Percentiles rank a stretch among this genome's conserved stretches.
These are phyloP conservation scores for Mus minutoides DNA, from an alignment of 2,797 vertebrate genomes.

Conservation along the genomic window DNA sequence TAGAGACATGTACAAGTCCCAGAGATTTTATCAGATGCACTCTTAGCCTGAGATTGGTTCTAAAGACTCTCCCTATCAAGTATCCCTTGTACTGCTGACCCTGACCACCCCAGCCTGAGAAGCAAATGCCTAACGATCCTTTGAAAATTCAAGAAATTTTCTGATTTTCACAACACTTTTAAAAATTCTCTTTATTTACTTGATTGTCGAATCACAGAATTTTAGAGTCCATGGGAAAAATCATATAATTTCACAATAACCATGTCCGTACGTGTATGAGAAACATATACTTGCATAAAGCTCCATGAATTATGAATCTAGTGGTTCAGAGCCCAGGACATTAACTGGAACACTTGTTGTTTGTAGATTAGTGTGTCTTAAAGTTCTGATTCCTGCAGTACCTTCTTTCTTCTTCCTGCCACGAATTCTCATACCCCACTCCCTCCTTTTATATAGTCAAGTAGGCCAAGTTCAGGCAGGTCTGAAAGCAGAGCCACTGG, in stretches of 20 bases:
- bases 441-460: not conserved
- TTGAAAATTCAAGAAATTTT: slow-evolving; percentile 2
- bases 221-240: not conserved
- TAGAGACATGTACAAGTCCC: not conserved
- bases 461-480: not conserved
- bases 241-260: slow-evolving; percentile 6
- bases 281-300: not conserved
- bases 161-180: not conserved
- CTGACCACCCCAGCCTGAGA: not conserved
- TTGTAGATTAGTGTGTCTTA: not conserved
- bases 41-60: not conserved
- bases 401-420: not conserved
- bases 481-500: not conserved
- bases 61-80: not conserved
- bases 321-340: not conserved
- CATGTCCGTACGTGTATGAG: not conserved
- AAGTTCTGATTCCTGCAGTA: not conserved
- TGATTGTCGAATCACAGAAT: not conserved
- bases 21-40: not conserved
- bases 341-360: not conserved
- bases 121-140: not conserved
- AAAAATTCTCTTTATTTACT: not conserved
- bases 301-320: not conserved
- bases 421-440: not conserved
- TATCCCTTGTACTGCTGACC: not conserved